phyloP scores from a whole-genome alignment of 1,140 invertebrate species.

The Philotrypesis tridentata region DNA sequence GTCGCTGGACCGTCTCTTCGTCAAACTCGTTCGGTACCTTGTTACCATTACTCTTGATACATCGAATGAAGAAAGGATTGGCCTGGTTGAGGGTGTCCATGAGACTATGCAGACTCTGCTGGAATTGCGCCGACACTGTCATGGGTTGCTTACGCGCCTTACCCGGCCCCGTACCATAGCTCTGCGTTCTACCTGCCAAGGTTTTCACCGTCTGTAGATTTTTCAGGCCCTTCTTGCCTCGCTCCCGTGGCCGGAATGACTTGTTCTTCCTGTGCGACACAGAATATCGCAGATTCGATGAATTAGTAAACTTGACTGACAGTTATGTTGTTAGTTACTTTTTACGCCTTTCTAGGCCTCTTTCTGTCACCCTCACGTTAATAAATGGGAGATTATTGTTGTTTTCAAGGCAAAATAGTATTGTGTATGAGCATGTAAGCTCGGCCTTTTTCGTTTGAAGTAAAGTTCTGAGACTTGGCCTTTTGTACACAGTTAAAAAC shows the following conservation, averaged over 20 bases:
- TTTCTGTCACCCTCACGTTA: neutral
- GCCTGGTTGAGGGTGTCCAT: conserved; percentile 96
- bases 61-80: conserved; percentile 97
- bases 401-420: neutral
- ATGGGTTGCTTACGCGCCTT: conserved; percentile 89
- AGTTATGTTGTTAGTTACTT: neutral
- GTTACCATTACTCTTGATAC: conserved; percentile 95
- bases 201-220: conserved; percentile 94
- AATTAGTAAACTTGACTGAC: neutral
- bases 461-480: neutral
- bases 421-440: neutral
- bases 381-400: neutral
- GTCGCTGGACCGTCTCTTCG: conserved; percentile 93
- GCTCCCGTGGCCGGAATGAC: conserved; percentile 87
- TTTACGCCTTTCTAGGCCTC: neutral
- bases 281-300: neutral
- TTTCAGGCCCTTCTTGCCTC: conserved; percentile 86
- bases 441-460: neutral
- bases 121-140: conserved; percentile 95
- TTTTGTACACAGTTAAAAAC: conserved; percentile 17
- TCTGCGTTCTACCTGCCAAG: conserved; percentile 82
- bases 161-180: conserved; percentile 74
- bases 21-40: conserved; percentile 95
- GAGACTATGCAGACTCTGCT: conserved; percentile 90
- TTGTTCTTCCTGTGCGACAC: conserved; percentile 86